Evolutionary conservation across 1,140 invertebrate genomes (phyloP).

Genomic region (Heliconius congener): DNA sequence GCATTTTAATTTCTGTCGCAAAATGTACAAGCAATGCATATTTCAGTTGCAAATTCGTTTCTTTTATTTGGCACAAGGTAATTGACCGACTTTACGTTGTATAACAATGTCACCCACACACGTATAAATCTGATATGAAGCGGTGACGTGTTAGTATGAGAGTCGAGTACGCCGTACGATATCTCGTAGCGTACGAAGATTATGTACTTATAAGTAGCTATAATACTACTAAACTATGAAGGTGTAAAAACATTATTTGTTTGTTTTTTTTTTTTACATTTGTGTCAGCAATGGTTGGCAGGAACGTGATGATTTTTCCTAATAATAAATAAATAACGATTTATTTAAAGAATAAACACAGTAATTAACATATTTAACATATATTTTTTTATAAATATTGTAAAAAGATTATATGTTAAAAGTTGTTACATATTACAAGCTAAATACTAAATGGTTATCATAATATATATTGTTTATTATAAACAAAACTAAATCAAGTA

Average conservation of each 20-base stretch:
- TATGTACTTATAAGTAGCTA: too few species aligned
- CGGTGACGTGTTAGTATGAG: constrained; percentile 11
- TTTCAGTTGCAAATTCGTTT: constrained; percentile 52
- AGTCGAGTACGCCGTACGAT: constrained; percentile 2
- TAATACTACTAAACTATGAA: too few species aligned
- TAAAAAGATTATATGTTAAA: too few species aligned
- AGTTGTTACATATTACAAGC: too few species aligned
- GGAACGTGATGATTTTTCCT: not conserved
- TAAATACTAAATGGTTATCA: too few species aligned
- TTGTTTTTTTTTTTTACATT: not conserved
- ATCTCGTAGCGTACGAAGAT: not conserved
- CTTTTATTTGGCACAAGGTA: constrained; percentile 56
- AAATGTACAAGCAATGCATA: constrained; percentile 44
- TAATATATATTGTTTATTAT: too few species aligned
- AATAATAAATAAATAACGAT: not conserved
- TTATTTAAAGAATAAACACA: too few species aligned
- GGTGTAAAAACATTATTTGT: too few species aligned
- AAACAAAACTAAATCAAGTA: too few species aligned
- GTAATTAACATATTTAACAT: not conserved
- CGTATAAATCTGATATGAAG: constrained; percentile 24
- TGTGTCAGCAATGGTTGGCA: not conserved
- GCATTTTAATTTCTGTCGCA: constrained; percentile 37
- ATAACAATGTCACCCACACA: constrained; percentile 43
- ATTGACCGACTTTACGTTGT: constrained; percentile 49
- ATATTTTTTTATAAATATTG: not conserved